A percentile compares a stretch with the other conserved stretches of the same genome.
phyloP scores from a whole-genome alignment of 2,888 invertebrate species.

The Argyresthia goedartella region DNA sequence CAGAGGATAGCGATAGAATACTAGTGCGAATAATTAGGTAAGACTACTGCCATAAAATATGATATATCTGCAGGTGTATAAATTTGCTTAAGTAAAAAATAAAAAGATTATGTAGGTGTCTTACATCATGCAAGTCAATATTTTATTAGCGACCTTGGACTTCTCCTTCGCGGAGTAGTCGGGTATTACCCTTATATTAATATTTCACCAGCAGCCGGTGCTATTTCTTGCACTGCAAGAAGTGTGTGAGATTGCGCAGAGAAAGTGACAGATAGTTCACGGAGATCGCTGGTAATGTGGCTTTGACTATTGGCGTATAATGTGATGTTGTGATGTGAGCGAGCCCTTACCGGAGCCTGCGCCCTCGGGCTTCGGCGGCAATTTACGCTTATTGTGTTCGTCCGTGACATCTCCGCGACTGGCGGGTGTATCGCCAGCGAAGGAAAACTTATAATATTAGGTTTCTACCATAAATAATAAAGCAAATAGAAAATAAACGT shows the following conservation, averaged over 20 bases:
- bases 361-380: conserved; percentile 27
- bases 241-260: conserved; percentile 14
- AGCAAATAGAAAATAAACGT: no score
- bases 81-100: no score
- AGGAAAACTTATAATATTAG: no score
- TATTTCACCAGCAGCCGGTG: conserved; percentile 1
- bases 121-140: no score
- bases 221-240: conserved; percentile 6
- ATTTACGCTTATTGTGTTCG: conserved; percentile 45
- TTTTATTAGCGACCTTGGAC: no score
- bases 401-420: conserved; percentile 26
- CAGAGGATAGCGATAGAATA: conserved; percentile 11
- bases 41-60: neutral
- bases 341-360: neutral
- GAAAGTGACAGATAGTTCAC: conserved; percentile 37
- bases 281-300: conserved; percentile 25
- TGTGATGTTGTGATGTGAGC: conserved; percentile 5
- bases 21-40: no score
- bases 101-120: no score
- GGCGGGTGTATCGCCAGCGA: neutral
- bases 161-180: no score
- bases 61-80: no score
- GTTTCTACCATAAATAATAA: no score
- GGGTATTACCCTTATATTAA: neutral
- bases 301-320: conserved; percentile 25